Percentiles rank a stretch among this genome's conserved stretches.
phyloP scores from a whole-genome alignment of 2,888 invertebrate genomes.

The Aelia acuminata region DNA sequence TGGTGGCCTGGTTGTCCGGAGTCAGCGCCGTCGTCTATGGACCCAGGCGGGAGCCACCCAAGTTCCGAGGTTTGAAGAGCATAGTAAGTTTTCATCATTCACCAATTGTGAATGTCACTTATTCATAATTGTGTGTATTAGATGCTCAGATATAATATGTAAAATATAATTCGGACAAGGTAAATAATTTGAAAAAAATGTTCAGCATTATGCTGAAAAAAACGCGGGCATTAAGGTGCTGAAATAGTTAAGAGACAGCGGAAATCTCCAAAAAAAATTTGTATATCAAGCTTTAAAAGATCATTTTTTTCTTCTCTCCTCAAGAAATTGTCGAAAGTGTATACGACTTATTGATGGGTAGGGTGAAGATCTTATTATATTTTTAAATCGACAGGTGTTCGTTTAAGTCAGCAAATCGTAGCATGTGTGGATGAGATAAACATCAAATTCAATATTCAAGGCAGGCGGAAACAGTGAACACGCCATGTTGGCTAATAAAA shows the following conservation, averaged over 20 bases:
- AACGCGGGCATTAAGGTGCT: too few relatives aligned
- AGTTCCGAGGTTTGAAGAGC: not conserved
- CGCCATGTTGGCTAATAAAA: not conserved
- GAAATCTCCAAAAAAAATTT: too few relatives aligned
- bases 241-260: too few relatives aligned
- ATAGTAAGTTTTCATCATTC: not conserved
- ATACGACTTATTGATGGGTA: too few relatives aligned
- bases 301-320: too few relatives aligned
- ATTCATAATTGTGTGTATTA: too few relatives aligned
- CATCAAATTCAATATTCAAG: constrained; percentile 4
- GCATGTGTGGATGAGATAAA: not conserved
- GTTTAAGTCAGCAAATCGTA: not conserved
- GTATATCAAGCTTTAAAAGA: too few relatives aligned
- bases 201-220: too few relatives aligned
- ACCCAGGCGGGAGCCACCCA: not conserved
- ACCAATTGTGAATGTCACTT: too few relatives aligned
- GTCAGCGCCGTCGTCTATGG: not conserved
- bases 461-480: constrained; percentile 3
- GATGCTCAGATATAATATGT: not conserved
- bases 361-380: not conserved
- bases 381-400: not conserved
- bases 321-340: too few relatives aligned
- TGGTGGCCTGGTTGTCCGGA: constrained; percentile 10
- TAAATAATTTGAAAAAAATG: too few relatives aligned
- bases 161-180: too few relatives aligned